Conservation (phyloP, 2,113 vertebrate species). For the Pterocles burchelli region DNA sequence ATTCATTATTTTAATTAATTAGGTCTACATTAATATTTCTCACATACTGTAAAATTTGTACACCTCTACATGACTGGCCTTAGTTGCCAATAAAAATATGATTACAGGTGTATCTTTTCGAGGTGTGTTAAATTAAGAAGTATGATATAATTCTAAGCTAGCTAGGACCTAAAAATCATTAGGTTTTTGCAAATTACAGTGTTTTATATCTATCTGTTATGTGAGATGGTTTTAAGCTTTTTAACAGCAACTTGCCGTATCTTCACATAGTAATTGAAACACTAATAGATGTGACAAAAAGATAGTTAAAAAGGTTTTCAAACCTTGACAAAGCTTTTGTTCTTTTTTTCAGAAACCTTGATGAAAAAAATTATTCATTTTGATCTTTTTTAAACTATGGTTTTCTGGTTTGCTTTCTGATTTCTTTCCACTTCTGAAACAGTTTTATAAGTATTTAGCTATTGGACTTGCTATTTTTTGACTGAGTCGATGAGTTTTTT, state of each 20-base stretch:
- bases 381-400: background rate
- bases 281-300: background rate
- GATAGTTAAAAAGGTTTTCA: background rate
- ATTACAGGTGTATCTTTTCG: background rate
- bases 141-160: background rate
- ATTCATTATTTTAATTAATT: background rate
- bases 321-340: background rate
- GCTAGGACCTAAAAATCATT: background rate
- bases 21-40: background rate
- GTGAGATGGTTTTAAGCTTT: background rate
- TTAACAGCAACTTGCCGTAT: background rate
- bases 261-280: background rate
- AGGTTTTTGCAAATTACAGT: background rate
- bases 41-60: background rate
- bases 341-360: background rate
- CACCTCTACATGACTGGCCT: background rate
- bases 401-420: background rate
- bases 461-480: background rate
- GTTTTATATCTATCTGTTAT: background rate
- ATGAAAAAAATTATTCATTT: background rate
- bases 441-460: background rate
- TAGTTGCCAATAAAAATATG: background rate
- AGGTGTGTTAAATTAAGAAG: background rate
- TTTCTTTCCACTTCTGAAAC: background rate
- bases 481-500: background rate